A percentile compares a stretch with the other conserved stretches of the same genome.
Conservation (phyloP, 2,797 vertebrate genomes). For the Scolopax bukidnonensis region DNA sequence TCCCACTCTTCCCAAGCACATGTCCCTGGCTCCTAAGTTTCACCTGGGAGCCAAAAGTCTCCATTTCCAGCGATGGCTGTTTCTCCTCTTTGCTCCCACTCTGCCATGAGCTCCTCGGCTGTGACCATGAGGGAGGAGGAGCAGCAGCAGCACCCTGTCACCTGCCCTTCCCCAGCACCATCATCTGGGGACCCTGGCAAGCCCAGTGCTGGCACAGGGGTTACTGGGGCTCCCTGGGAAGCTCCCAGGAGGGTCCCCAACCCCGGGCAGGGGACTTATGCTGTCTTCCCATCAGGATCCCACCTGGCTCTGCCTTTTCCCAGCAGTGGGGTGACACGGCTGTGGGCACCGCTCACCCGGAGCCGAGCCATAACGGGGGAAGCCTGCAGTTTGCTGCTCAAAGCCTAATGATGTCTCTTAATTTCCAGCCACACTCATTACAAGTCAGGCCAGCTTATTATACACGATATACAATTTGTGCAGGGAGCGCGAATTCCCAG, state of each 20-base stretch:
- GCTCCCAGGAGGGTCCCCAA: neutral
- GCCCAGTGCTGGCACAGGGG: too few relatives aligned
- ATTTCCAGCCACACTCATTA: conserved; percentile 40
- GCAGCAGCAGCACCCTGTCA: too few relatives aligned
- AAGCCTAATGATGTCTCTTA: neutral
- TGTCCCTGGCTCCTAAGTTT: neutral
- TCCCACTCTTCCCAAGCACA: neutral
- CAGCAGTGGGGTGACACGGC: rapidly evolving
- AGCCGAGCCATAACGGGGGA: neutral
- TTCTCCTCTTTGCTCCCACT: neutral
- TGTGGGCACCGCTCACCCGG: rapidly evolving
- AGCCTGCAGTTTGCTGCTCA: neutral
- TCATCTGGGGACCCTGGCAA: rapidly evolving
- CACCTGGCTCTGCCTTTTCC: neutral
- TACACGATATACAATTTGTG: neutral
- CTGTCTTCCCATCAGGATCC: rapidly evolving
- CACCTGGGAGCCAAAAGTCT: neutral
- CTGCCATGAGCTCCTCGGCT: neutral
- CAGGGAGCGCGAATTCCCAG: conserved; percentile 7
- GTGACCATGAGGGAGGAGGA: rapidly evolving
- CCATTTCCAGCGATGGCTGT: neutral
- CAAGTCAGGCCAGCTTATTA: conserved; percentile 31
- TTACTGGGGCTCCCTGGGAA: neutral
- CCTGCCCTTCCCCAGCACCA: neutral
- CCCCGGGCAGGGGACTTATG: rapidly evolving